Conservation (phyloP, 2,797 vertebrate species). For the Thunnus albacares region DNA sequence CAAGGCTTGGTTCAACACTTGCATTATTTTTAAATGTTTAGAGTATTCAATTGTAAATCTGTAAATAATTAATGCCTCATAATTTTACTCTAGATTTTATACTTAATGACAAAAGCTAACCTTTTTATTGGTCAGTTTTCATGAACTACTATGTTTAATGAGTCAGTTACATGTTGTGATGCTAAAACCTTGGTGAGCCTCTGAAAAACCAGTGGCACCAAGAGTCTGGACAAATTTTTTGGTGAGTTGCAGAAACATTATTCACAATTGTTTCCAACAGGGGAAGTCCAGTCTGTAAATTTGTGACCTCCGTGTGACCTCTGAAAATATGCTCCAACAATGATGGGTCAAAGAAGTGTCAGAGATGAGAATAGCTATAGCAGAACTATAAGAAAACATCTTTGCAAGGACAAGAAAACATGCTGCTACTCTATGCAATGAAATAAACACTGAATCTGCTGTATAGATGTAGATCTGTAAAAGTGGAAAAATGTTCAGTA, state of each 20-base stretch:
- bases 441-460: not conserved
- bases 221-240: not conserved
- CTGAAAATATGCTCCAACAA: not conserved
- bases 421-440: not conserved
- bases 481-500: not conserved
- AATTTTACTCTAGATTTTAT: not conserved
- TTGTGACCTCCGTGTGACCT: not conserved
- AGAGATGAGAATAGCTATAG: not conserved
- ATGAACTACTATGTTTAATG: not conserved
- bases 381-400: not conserved
- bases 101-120: not conserved
- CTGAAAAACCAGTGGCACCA: slow-evolving; percentile 3
- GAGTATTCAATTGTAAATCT: not conserved
- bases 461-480: not conserved
- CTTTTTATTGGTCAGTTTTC: not conserved
- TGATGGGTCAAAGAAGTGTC: not conserved
- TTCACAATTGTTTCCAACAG: slow-evolving; percentile 9
- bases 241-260: not conserved
- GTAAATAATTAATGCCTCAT: not conserved
- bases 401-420: not conserved
- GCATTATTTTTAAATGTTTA: not conserved
- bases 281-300: not conserved
- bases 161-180: slow-evolving; percentile 12
- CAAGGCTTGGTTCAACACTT: not conserved
- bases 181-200: not conserved